Evolutionary conservation across 2,888 invertebrate genomes (phyloP), one percentile per base, ranked within the genome.

Genomic region (Dryobotodes eremita): DNA sequence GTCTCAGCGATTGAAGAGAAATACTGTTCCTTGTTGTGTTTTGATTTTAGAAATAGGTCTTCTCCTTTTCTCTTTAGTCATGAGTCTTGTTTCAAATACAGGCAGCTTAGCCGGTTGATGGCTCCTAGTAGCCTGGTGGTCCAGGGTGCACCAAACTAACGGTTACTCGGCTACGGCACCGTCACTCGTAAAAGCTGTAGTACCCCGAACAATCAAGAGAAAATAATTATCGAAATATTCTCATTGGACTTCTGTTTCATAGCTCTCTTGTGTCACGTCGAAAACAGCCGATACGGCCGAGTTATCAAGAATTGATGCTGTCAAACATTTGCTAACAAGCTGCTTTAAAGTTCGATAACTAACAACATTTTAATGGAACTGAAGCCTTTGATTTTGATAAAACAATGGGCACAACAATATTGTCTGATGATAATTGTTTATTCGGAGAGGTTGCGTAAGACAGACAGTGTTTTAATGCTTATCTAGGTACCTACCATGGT

Each of bases 261-360:
- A 0, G 26, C 26, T 77, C 23, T 72, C 1, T n/a, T 15, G 36
- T 65, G 69, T n/a, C n/a, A 2, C 23, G 23, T 23, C 26, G 64
- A 64, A 66, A 69, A 57, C 71, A 75, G 42, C 69, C 75, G 65
- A 79, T 86, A 79, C 57, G 71, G 77, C 23, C 71, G 72, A 87
- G 80, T 86, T 88, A 81, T 83, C 87, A 88, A 88, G 89, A 87
- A 88, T 77, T 77, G 71, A 81, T 72, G 73, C 77, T 77, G 81
- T 88, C 84, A 88, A 88, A 88, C 72, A 88, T 81, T 77, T 36
- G 48, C 62, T 86, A 88, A 88, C 87, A 81, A 86, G 81, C 77
- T 69, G 71, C 62, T 79, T 65, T 74, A 72, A 83, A 86, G 68
- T 86, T 86, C 5, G 13, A 66, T 75, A 88, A 80, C 86, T 86